Percentiles rank a stretch among this genome's conserved stretches.
Evolutionary conservation across 2,797 vertebrate species (phyloP).

Genomic region (Nyctalus aviator): DNA sequence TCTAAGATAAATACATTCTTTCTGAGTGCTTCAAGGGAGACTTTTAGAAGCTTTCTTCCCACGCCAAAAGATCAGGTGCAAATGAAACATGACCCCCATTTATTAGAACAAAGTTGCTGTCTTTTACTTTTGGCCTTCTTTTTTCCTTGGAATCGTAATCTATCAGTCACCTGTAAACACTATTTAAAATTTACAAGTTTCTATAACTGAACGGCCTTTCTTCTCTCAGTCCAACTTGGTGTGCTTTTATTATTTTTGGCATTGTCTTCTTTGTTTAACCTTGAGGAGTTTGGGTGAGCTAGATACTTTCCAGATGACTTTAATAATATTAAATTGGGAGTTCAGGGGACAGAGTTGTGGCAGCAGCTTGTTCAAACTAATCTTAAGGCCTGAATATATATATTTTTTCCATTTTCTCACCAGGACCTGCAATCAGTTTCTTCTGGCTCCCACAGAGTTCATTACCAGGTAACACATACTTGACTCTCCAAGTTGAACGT

Average conservation of each 20-base stretch:
- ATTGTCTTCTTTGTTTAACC: conserved; percentile 23
- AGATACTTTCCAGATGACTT: conserved; percentile 23
- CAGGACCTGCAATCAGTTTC: conserved; percentile 89
- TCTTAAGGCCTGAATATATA: not conserved
- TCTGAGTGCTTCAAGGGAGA: not conserved
- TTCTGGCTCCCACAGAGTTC: conserved; percentile 93
- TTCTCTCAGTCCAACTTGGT: not conserved
- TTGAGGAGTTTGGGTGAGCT: not conserved
- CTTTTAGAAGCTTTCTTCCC: not conserved
- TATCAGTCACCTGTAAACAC: not conserved
- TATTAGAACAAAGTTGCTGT: not conserved
- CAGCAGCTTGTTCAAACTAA: conserved; percentile 41
- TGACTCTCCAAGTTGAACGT: not conserved
- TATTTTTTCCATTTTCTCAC: conserved; percentile 64
- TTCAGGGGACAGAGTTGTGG: not conserved
- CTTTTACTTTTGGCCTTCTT: not conserved
- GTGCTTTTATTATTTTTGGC: not conserved
- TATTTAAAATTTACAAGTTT: not conserved
- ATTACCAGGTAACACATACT: conserved; percentile 94
- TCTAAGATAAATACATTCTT: conserved; percentile 40
- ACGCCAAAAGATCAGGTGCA: conserved; percentile 1
- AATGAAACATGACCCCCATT: not conserved
- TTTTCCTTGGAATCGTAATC: not conserved
- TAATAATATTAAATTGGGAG: not conserved
- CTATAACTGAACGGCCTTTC: not conserved